Evolutionary conservation across 2,888 invertebrate species (phyloP).

Genomic region (Cyclophora albipunctata): DNA sequence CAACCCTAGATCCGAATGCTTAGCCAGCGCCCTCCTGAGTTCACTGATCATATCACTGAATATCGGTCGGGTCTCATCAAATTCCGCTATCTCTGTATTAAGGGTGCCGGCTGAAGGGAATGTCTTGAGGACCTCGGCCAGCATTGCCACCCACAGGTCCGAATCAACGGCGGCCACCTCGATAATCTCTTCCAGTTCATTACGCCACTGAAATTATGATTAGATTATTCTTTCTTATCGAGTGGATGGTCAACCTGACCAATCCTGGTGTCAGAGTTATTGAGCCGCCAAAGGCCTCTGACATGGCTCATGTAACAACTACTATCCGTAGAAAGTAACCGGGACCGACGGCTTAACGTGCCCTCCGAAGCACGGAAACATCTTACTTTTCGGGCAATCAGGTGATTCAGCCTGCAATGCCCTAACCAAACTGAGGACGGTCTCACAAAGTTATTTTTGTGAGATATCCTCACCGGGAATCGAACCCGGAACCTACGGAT

Average conservation of each 20-base stretch:
- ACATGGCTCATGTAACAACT: too few species aligned
- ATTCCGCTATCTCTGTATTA: slow-evolving; percentile 90
- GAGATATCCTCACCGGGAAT: too few species aligned
- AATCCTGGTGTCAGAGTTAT: background rate
- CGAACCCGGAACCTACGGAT: too few species aligned
- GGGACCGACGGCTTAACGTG: too few species aligned
- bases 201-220: slow-evolving; percentile 85
- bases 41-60: slow-evolving; percentile 93
- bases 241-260: too few species aligned
- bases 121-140: slow-evolving; percentile 95
- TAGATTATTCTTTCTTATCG: background rate
- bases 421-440: too few species aligned
- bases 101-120: slow-evolving; percentile 92
- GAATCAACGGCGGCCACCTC: slow-evolving; percentile 94
- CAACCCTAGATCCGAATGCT: slow-evolving; percentile 90
- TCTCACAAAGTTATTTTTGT: too few species aligned
- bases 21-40: slow-evolving; percentile 85
- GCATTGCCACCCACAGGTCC: slow-evolving; percentile 97
- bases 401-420: too few species aligned
- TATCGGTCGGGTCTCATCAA: slow-evolving; percentile 92
- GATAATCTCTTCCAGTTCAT: slow-evolving; percentile 94
- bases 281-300: too few species aligned
- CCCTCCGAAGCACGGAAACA: too few species aligned
- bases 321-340: too few species aligned
- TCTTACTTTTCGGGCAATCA: too few species aligned